Evolutionary conservation across 2,797 vertebrate genomes (phyloP).

Genomic region (Brachymystax lenok): DNA sequence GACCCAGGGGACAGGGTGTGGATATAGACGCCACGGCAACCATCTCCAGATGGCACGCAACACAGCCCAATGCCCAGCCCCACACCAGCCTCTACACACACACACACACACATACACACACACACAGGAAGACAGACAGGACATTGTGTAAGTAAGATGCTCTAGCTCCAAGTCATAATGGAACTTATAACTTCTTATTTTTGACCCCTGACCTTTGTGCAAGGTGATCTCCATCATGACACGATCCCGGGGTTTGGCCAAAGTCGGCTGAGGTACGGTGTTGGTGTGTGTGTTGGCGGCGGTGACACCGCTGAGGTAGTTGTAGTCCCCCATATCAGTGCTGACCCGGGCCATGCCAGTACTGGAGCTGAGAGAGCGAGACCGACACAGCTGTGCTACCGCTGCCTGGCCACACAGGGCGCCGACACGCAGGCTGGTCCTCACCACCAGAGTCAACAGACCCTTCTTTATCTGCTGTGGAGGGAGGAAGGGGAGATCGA

Average conservation of each 20-base stretch:
- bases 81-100: conserved; percentile 83
- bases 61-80: conserved; percentile 93
- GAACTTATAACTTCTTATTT: background rate
- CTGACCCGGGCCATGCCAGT: conserved; percentile 71
- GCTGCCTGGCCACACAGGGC: conserved; percentile 65
- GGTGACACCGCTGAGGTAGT: conserved; percentile 42
- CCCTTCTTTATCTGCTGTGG: conserved; percentile 88
- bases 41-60: conserved; percentile 83
- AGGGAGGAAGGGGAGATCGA: background rate
- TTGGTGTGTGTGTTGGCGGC: conserved; percentile 19
- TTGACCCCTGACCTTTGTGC: conserved; percentile 83
- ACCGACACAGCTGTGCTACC: conserved; percentile 81
- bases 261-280: conserved; percentile 28
- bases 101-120: too few relatives aligned
- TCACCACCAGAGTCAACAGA: conserved; percentile 88
- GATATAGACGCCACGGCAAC: conserved; percentile 88
- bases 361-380: conserved; percentile 81
- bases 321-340: conserved; percentile 66
- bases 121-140: too few relatives aligned
- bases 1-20: conserved; percentile 93
- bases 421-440: conserved; percentile 82
- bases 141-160: too few relatives aligned
- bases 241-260: conserved; percentile 81
- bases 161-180: background rate
- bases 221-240: conserved; percentile 89